Conservation (phyloP, 1,140 invertebrate species). For the Aricia agestis region DNA sequence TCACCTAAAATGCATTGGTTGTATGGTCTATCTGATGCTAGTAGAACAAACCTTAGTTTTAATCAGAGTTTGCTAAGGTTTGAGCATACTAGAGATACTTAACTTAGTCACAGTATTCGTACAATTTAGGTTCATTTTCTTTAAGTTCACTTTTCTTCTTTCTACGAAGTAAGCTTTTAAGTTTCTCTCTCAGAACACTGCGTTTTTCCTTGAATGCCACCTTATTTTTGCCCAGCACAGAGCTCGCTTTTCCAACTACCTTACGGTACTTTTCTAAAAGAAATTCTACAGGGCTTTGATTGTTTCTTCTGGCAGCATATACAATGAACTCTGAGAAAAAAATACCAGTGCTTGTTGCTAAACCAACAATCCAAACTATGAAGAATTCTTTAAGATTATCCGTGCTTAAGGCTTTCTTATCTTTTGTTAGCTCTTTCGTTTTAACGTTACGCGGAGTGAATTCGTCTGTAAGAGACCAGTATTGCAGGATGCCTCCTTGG, state of each 20-base stretch:
- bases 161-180: not conserved
- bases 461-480: slow-evolving; percentile 56
- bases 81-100: not conserved
- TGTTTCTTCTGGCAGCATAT: not conserved
- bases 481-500: slow-evolving; percentile 55
- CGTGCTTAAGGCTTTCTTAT: slow-evolving; percentile 44
- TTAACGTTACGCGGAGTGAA: slow-evolving; percentile 30
- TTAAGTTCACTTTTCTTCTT: not conserved
- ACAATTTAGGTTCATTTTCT: not conserved
- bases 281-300: not conserved
- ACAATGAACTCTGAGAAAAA: slow-evolving; percentile 40
- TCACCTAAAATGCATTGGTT: no score
- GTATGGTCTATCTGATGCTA: no score
- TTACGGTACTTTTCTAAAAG: not conserved
- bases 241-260: not conserved
- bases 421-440: slow-evolving; percentile 42
- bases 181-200: not conserved
- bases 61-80: no score
- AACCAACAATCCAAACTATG: slow-evolving; percentile 45
- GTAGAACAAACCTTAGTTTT: no score
- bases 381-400: slow-evolving; percentile 53
- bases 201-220: not conserved
- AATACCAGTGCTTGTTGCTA: slow-evolving; percentile 38
- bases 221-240: not conserved
- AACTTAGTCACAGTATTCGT: not conserved